Base-by-base conservation (phyloP, 2,888 invertebrate species). In the Ophion slaviceki region DNA sequence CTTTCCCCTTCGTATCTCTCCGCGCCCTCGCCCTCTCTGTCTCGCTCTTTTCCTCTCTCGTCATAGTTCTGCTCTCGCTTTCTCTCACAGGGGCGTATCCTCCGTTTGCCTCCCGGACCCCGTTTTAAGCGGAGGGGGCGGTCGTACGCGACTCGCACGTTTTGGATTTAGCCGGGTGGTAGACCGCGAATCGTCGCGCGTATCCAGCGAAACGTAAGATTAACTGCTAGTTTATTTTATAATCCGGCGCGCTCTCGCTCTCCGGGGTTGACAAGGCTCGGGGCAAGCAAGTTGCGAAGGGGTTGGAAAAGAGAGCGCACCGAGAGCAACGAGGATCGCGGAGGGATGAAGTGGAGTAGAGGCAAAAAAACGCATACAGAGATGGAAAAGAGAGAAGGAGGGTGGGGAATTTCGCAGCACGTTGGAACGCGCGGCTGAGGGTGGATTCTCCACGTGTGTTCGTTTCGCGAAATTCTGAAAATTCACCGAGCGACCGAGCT, bases 201-300 rank as follows among this genome's bases (percentile, higher is more conserved):
- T 64, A 89, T 88, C 88, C 87, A 86, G 82, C 83, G 87, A 85
- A 86, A 86, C 88, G 86, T 86, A 87, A 90, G 90, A 90, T 90
- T 90, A 90, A 90, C 89, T 88, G 85, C 81, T 85, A 86, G 88
- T 88, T 90, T 89, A 87, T 88, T 88, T 89, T 88, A 89, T 88
- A 89, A 87, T 87, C 90, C 88, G 80, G 72, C n/a, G 47, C 79
- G 47, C 71, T 59, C 71, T 71, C 36, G 61, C 57, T 72, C 53
- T 36, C 78, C 67, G 67, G 61, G 74, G 67, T 75, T 72, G 68
- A 70, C 75, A 40, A 47, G 66, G 32, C 40, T 40, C 40, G 62
- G 45, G 53, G 78, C 61, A 10, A n/a, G 75, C 64, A 45, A 40
- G 45, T 14, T 14, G 40, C n/a, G 32, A 24, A 40, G 57, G 71